Conservation (phyloP, 2,797 vertebrate species). For the Columba guinea region DNA sequence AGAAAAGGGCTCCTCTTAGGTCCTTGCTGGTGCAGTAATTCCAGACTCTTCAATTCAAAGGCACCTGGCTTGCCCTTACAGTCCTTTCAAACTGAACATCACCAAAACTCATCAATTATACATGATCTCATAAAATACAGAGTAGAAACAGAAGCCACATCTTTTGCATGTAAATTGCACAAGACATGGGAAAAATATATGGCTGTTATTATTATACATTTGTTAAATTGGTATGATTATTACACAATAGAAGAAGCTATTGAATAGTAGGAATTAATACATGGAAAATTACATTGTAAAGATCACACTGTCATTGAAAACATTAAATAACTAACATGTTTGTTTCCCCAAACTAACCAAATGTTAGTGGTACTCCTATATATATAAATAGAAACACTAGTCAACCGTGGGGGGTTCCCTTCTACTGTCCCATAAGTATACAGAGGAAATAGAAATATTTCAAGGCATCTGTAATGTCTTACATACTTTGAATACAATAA, state of each 20-base stretch:
- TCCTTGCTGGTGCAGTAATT: background rate
- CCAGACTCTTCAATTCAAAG: background rate
- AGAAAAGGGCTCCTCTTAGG: background rate
- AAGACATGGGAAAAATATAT: background rate
- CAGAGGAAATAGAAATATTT: slow-evolving; percentile 63
- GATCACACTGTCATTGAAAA: background rate
- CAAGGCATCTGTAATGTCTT: slow-evolving; percentile 67
- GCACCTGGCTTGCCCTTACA: background rate
- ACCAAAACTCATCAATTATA: background rate
- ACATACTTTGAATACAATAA: slow-evolving; percentile 58
- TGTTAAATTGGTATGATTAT: background rate
- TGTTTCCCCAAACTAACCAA: background rate
- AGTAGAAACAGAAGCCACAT: background rate
- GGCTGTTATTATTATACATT: background rate
- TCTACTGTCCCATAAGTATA: slow-evolving; percentile 54
- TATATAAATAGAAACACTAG: slow-evolving; percentile 56
- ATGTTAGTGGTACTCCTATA: background rate
- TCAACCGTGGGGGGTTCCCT: slow-evolving; percentile 58
- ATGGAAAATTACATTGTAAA: background rate
- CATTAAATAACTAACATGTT: background rate
- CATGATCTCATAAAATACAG: background rate
- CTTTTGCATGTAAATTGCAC: background rate
- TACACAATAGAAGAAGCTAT: background rate
- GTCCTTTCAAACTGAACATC: background rate
- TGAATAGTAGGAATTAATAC: background rate